Evolutionary conservation across 2,797 vertebrate genomes (phyloP), one percentile per base, ranked within the genome.

Genomic region (Sparus aurata): DNA sequence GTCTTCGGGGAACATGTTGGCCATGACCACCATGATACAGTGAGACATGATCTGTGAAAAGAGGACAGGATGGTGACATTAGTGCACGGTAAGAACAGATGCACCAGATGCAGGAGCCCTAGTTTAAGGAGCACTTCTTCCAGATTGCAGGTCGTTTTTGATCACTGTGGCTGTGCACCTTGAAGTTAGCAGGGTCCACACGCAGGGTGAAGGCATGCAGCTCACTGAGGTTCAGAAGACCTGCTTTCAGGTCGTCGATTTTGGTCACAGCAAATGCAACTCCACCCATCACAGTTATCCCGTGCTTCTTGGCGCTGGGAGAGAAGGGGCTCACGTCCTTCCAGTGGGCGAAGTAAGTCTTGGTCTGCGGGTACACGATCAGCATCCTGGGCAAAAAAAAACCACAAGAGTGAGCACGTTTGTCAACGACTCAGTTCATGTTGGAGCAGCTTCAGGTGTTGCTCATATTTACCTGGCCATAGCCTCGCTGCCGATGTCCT

Each of bases 121-220:
- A 5, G 16, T 27, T 13, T 49, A n/a, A 54, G 11, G 3, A 41
- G 30, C 12, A 43, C 17, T 27, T 66, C 2, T 16, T 17, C 2
- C 4, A 27, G 12, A 41, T 47, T 0, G 10, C 49, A 10, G 1
- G 0, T n/a, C 25, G 12, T 20, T n/a, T 13, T n/a, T 1, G 22
- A 43, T 57, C 4, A 41, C 0, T 73, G 4, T 18, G 23, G 3
- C 12, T 23, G 22, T 87, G 89, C 83, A 97, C 97, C 94, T 95
- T 97, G 92, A 98, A 98, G 93, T 97, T 98, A 57, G 95, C 90
- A 0, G 96, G 97, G 62, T 97, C 96, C 85, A 98, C 93, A 6
- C 95, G 93, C 84, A 98, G 96, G 70, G 95, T 94, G 72, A 92
- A 95, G 78, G 96, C 95, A 0, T 98, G 97, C 89, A 97, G 95